Conservation (phyloP, 2,888 invertebrate species). For the Lycophotia porphyrea region DNA sequence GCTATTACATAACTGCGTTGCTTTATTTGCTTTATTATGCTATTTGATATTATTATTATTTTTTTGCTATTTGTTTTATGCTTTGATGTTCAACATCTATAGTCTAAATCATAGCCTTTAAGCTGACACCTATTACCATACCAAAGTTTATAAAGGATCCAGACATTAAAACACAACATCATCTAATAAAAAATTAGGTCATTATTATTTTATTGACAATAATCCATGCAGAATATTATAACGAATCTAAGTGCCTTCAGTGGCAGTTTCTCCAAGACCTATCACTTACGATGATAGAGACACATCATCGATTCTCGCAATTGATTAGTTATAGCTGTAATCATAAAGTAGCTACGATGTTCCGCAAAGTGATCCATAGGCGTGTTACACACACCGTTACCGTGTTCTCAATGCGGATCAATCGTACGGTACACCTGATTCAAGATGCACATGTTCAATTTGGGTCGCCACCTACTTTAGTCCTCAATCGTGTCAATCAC, state of each 20-base stretch:
- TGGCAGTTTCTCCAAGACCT: constrained; percentile 9
- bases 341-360: constrained; percentile 62
- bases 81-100: neutral
- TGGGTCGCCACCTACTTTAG: constrained; percentile 71
- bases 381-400: constrained; percentile 80
- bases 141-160: neutral
- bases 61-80: too few species aligned
- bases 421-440: constrained; percentile 81
- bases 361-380: constrained; percentile 69
- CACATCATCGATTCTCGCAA: constrained; percentile 31
- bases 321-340: constrained; percentile 50
- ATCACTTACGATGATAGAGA: constrained; percentile 26
- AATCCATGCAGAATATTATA: neutral
- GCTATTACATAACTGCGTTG: too few species aligned
- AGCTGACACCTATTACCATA: too few species aligned
- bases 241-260: neutral
- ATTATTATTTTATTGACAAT: constrained; percentile 5
- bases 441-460: constrained; percentile 77
- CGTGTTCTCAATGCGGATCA: constrained; percentile 80
- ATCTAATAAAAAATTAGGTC: neutral
- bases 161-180: neutral
- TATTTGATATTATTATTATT: too few species aligned
- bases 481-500: constrained; percentile 54
- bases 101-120: too few species aligned
- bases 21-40: too few species aligned